These are phyloP conservation scores for Phataginus tetradactyla DNA, from an alignment of 2,797 vertebrate genomes.

Conservation along the genomic window DNA sequence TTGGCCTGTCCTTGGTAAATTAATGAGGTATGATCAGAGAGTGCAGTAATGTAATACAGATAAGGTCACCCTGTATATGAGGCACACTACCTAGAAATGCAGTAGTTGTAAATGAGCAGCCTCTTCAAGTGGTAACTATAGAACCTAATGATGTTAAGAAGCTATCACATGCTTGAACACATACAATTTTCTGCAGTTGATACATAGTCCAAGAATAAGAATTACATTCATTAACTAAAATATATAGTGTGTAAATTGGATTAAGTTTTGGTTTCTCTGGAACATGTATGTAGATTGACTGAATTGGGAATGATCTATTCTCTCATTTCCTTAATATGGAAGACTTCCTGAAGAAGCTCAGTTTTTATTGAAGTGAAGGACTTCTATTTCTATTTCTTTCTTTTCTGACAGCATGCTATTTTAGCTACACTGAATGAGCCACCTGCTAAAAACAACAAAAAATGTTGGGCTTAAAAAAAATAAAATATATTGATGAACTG, in stretches of 20 bases:
- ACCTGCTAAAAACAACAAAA: constrained; percentile 23
- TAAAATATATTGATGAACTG: not conserved
- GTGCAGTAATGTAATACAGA: not conserved
- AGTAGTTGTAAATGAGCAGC: not conserved
- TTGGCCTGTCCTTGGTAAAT: not conserved
- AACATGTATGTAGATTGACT: not conserved
- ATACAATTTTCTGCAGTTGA: not conserved
- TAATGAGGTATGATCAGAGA: not conserved
- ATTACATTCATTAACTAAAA: not conserved
- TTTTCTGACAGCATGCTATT: not conserved
- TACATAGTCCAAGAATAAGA: not conserved
- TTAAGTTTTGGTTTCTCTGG: constrained; percentile 32
- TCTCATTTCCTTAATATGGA: constrained; percentile 1
- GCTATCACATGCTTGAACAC: not conserved
- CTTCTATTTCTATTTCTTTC: constrained; percentile 31
- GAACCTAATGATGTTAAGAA: not conserved
- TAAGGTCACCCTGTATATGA: not conserved
- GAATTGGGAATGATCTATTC: not conserved
- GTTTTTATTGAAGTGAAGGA: not conserved
- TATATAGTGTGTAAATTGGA: not conserved
- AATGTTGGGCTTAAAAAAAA: not conserved
- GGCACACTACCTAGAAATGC: not conserved
- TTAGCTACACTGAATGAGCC: not conserved
- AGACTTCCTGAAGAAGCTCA: not conserved
- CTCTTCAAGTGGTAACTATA: not conserved